These are phyloP conservation scores for Rhinatrema bivittatum DNA, from an alignment of 2,797 vertebrate genomes.

Conservation along the genomic window DNA sequence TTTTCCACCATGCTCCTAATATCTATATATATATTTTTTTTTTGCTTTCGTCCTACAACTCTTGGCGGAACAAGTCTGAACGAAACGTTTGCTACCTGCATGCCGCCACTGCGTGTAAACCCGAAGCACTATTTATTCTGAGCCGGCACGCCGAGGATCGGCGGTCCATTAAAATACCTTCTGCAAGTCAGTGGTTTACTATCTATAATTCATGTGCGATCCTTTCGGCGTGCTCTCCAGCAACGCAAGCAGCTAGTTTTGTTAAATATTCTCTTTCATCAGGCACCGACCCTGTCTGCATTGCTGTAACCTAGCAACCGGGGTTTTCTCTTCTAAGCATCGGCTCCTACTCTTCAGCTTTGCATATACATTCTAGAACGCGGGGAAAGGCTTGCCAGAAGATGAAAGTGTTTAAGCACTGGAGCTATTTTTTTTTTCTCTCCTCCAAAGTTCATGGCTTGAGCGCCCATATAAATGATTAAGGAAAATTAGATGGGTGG, in stretches of 20 bases:
- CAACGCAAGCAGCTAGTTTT: neutral
- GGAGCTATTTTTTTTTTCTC: conserved; percentile 22
- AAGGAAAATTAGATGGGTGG: conserved; percentile 20
- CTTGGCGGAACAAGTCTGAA: too few relatives aligned
- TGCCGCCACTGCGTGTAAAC: too few relatives aligned
- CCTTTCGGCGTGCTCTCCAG: neutral
- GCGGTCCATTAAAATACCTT: too few relatives aligned
- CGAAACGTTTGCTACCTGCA: too few relatives aligned
- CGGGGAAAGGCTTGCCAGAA: conserved; percentile 40
- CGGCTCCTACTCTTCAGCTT: conserved; percentile 15
- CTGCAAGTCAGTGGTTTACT: too few relatives aligned
- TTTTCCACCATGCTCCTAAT: too few relatives aligned
- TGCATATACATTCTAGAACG: conserved; percentile 24
- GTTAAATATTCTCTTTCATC: neutral
- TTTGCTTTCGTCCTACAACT: too few relatives aligned
- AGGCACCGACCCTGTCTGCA: neutral
- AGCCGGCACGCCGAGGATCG: too few relatives aligned
- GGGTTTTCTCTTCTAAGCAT: conserved; percentile 1
- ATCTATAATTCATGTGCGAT: too few relatives aligned
- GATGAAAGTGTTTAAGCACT: conserved; percentile 32
- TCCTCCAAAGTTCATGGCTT: neutral
- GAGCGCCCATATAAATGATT: conserved; percentile 23
- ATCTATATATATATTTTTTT: too few relatives aligned
- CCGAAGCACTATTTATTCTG: too few relatives aligned
- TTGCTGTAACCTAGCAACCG: conserved; percentile 13